Evolutionary conservation across 2,888 invertebrate species (phyloP), one percentile per base, ranked within the genome.

Genomic region (Andrena bucephala): DNA sequence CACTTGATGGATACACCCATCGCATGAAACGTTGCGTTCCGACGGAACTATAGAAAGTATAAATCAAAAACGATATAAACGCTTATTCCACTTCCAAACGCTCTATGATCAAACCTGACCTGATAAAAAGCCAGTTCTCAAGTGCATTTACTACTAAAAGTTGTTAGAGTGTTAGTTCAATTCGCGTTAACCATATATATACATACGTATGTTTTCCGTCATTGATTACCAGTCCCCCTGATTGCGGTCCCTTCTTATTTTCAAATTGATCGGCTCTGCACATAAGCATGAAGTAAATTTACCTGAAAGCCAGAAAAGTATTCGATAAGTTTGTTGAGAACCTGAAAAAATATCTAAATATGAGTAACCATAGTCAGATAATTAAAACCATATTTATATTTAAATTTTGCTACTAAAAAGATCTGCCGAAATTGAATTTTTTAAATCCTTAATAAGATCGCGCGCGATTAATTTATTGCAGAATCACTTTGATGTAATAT

Each of bases 1-100:
- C 52, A 76, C 77, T 77, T 81, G 78, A 85, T 84, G 83, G 83
- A 83, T 66, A 72, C 72, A 85, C 85, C 85, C 77, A 86, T 85
- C 85, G 77, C 77, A 33, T 57, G 77, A 77, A 83, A 86, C 77
- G 81, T 81, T 84, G 81, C 81, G 83, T 82, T 77, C 84, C 70
- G 81, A 60, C 70, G 73, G 73, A 66, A 71, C 50, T 60, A 72
- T 24, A 71, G 65, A 73, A 86, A 84, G 83, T 83, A 84, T 85
- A 83, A 85, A 85, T 85, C 83, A 79, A 82, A 62, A 71, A 77
- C 68, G 75, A 75, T 80, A 77, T 52, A 67, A 72, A 62, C 60
- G 60, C 60, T 66, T 73, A 67, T 67, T 77, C 70, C 76, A 57
- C 66, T 73, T 68, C 60, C 62, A 77, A 85, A 74, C 79, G 54